These are phyloP conservation scores for Spheniscus humboldti DNA, from an alignment of 2,797 vertebrate species.

Conservation along the genomic window DNA sequence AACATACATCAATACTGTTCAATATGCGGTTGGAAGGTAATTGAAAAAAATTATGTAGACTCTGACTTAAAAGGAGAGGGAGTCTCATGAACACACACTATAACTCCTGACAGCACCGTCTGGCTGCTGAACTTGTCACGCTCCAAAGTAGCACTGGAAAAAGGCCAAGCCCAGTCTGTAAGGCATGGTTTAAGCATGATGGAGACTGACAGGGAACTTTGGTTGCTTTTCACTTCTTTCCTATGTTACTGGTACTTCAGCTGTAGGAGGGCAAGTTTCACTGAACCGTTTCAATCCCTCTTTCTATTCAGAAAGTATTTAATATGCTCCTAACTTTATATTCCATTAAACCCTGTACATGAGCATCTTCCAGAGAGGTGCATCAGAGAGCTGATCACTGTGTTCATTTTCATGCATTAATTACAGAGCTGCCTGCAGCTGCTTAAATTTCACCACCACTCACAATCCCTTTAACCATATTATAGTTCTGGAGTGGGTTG, in stretches of 20 bases:
- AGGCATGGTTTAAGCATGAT: background rate
- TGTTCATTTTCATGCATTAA: background rate
- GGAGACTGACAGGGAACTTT: background rate
- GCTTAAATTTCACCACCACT: background rate
- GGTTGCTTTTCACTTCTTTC: background rate
- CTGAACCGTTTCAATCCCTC: background rate
- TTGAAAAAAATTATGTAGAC: conserved; percentile 52
- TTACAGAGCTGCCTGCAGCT: background rate
- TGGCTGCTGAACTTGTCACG: background rate
- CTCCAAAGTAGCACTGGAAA: background rate
- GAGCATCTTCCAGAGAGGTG: background rate
- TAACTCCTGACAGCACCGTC: conserved; percentile 17
- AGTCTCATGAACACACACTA: background rate
- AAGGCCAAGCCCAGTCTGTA: background rate
- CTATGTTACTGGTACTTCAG: background rate
- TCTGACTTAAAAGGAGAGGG: conserved; percentile 50
- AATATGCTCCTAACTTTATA: background rate
- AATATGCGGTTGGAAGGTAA: conserved; percentile 60
- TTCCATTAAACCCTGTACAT: background rate
- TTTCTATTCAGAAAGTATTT: background rate
- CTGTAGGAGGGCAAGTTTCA: background rate
- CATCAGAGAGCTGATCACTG: background rate
- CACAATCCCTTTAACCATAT: background rate
- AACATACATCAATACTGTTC: conserved; percentile 41
- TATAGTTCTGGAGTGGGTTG: background rate